A percentile compares a stretch with the other conserved stretches of the same genome.
Evolutionary conservation across 2,888 invertebrate genomes (phyloP).

Genomic region (Pseudeuparius sepicola): DNA sequence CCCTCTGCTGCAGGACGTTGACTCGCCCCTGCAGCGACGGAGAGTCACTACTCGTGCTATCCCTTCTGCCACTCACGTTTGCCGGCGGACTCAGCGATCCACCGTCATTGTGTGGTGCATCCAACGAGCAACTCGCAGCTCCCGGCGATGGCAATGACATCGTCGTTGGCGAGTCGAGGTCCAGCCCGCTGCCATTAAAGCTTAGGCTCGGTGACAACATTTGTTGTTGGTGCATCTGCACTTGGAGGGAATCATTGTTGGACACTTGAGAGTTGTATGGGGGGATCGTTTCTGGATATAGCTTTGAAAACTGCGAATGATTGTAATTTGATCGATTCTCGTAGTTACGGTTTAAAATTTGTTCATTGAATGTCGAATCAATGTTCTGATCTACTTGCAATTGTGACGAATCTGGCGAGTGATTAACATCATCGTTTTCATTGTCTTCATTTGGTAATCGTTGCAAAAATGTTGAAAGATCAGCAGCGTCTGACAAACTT

Average conservation of each 20-base stretch:
- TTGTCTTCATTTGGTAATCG: conserved; percentile 52
- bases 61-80: conserved; percentile 50
- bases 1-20: conserved; percentile 75
- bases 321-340: conserved; percentile 30
- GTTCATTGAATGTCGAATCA: conserved; percentile 64
- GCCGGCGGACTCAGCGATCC: conserved; percentile 56
- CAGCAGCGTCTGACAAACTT: conserved; percentile 69
- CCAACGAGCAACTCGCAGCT: conserved; percentile 59
- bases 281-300: conserved; percentile 36
- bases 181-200: conserved; percentile 57
- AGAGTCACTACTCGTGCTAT: conserved; percentile 33
- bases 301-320: conserved; percentile 36
- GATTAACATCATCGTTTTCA: conserved; percentile 54
- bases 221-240: conserved; percentile 58
- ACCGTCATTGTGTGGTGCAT: conserved; percentile 49
- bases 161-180: conserved; percentile 63
- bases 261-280: conserved; percentile 35
- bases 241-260: conserved; percentile 39
- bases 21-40: conserved; percentile 48
- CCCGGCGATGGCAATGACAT: conserved; percentile 76
- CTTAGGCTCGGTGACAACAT: conserved; percentile 44
- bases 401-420: conserved; percentile 58
- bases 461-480: conserved; percentile 65
- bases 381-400: conserved; percentile 45
- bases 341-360: conserved; percentile 46